phyloP scores from a whole-genome alignment of 2,797 vertebrate genomes.

The Takifugu rubripes region DNA sequence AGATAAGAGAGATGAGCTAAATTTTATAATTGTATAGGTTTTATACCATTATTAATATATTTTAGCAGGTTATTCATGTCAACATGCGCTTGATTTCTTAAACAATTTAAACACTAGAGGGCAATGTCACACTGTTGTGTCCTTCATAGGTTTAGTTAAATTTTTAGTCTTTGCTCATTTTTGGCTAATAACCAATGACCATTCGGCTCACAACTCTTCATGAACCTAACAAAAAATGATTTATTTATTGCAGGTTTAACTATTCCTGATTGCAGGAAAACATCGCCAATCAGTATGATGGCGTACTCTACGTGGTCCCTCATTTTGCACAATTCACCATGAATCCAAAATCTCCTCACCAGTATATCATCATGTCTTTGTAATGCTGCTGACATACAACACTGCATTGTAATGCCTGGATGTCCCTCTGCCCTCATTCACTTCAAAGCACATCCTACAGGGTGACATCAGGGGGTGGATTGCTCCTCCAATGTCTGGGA shows the following conservation, averaged over 20 bases:
- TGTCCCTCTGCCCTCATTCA: constrained; percentile 68
- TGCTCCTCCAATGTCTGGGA: constrained; percentile 30
- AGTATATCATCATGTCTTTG: constrained; percentile 60
- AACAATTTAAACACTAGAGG: constrained; percentile 51
- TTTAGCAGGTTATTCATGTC: neutral
- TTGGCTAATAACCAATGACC: too few relatives aligned
- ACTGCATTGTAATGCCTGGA: constrained; percentile 70
- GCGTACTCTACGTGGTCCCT: constrained; percentile 17
- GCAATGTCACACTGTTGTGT: constrained; percentile 37
- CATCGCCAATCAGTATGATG: constrained; percentile 34
- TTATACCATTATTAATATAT: neutral
- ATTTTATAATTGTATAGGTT: neutral
- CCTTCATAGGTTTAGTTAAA: neutral
- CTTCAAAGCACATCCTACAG: constrained; percentile 75
- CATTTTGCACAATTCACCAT: constrained; percentile 45
- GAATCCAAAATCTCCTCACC: constrained; percentile 36
- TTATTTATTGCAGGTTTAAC: constrained; percentile 48
- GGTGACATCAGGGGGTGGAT: constrained; percentile 72
- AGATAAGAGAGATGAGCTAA: constrained; percentile 5
- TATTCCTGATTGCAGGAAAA: constrained; percentile 32
- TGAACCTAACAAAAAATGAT: constrained; percentile 1
- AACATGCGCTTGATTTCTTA: too few relatives aligned
- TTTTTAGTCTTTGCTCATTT: neutral
- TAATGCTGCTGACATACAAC: constrained; percentile 52
- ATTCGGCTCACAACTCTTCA: neutral